Conservation (phyloP, 2,113 vertebrate genomes). For the Kryptolebias marmoratus region DNA sequence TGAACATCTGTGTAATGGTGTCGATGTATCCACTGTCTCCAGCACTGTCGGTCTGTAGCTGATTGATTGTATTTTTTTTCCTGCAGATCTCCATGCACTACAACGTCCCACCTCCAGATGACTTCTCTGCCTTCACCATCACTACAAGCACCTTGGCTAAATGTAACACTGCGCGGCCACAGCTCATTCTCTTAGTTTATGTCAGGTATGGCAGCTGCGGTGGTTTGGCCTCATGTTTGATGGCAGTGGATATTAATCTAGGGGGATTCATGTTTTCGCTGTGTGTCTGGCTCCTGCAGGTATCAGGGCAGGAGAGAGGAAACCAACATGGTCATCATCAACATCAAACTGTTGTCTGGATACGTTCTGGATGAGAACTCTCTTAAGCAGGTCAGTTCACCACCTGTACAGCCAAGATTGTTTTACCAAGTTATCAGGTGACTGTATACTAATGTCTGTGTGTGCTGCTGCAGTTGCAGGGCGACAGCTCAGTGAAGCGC, state of each 20-base stretch:
- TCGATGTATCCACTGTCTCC: too few relatives aligned
- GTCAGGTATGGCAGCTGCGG: conserved; percentile 56
- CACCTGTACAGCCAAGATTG: not conserved
- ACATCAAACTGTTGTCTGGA: conserved; percentile 83
- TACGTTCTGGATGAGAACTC: conserved; percentile 72
- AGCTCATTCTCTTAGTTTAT: conserved; percentile 47
- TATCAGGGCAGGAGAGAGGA: conserved; percentile 74
- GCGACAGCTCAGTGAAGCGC: conserved; percentile 64
- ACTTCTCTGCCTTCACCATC: conserved; percentile 72
- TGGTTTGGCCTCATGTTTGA: not conserved
- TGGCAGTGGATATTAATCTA: too few relatives aligned
- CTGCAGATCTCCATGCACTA: conserved; percentile 76
- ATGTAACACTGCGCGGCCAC: conserved; percentile 50
- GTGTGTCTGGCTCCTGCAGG: conserved; percentile 41
- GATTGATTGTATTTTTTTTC: not conserved
- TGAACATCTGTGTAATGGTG: too few relatives aligned
- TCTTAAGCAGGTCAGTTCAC: conserved; percentile 63
- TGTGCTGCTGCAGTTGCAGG: conserved; percentile 58
- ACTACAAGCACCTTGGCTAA: conserved; percentile 20
- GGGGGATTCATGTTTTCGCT: too few relatives aligned
- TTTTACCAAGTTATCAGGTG: not conserved
- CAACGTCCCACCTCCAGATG: conserved; percentile 77
- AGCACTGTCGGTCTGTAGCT: not conserved
- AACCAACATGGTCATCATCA: conserved; percentile 86
- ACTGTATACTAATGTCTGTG: not conserved